Conservation (phyloP, 2,797 vertebrate genomes). For the Sebastes steindachneri region DNA sequence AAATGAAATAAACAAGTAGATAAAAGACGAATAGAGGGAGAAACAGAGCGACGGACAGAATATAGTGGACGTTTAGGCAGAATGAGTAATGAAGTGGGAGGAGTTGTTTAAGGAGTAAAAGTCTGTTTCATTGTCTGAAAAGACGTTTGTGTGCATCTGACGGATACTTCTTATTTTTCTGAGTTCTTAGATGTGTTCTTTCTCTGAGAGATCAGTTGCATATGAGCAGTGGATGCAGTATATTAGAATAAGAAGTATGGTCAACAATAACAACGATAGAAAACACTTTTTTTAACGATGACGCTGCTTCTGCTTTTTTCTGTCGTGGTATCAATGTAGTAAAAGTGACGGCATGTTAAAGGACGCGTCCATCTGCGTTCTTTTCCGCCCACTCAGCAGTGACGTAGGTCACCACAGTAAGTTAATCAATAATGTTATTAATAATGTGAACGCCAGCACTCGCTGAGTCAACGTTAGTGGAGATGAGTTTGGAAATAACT, state of each 20-base stretch:
- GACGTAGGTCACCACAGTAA: too few species aligned
- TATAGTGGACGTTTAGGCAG: not conserved
- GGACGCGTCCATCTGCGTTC: too few species aligned
- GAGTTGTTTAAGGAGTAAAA: not conserved
- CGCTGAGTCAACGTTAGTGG: rapidly evolving
- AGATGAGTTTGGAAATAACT: rapidly evolving
- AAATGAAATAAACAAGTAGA: not conserved
- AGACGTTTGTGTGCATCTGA: not conserved
- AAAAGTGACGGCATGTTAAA: not conserved
- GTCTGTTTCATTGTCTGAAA: not conserved
- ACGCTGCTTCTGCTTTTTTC: too few species aligned
- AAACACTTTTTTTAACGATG: too few species aligned
- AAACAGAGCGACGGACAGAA: not conserved
- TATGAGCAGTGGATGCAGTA: not conserved
- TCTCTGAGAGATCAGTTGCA: too few species aligned
- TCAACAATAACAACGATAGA: not conserved
- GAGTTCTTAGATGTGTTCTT: too few species aligned
- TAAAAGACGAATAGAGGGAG: not conserved
- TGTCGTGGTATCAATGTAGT: not conserved
- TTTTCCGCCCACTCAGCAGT: too few species aligned
- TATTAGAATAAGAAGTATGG: not conserved
- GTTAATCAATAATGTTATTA: too few species aligned
- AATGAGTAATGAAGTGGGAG: not conserved
- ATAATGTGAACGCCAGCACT: too few species aligned
- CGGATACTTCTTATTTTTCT: not conserved